Evolutionary conservation across 1,140 invertebrate species (phyloP), one percentile per base, ranked within the genome.

Genomic region (Eueides isabella): DNA sequence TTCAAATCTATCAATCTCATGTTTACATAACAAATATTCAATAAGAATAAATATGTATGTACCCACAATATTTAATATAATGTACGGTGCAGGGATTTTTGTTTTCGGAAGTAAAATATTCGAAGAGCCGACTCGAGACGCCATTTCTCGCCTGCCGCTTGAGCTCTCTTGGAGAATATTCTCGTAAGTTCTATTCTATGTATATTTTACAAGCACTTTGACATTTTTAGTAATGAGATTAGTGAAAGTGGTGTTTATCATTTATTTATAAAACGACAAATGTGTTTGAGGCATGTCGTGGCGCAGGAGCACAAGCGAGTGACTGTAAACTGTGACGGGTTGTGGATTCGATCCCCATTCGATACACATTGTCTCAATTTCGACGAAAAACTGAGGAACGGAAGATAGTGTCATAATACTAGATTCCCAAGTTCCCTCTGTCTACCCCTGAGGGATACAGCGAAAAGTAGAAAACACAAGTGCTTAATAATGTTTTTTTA

Each of bases 101-200:
- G 76, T 90, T 74, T 92, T 92, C 78, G 88, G 90, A 33, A 80
- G 78, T 48, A 84, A 86, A 84, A 80, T 85, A 80, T 85, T 85
- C 76, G 76, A 76, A 70, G 80, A 77, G 64, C 80, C 72, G 35
- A 78, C 69, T 63, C 71, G 71, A 48, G 85, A 90, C 74, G 69
- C 79, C 63, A 81, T 92, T 76, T 81, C 85, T 35, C 75, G 76
- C n/a, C 76, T 92, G 55, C 88, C 88, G 11, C 75, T 92, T 63
- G 88, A 91, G 67, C 65, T 90, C 62, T 86, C 83, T 74, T 91
- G 87, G 88, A 88, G 83, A 79, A 90, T 91, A 86, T 91, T 91
- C 77, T 85, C 80, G 90, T 90, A 76, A 92, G 90, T 92, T 72
- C 61, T 31, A 61, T 64, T 61, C 19, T 61, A 62, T 71, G 68